Conservation (phyloP, 2,797 vertebrate genomes). For the Parotocinclus haroldoi region DNA sequence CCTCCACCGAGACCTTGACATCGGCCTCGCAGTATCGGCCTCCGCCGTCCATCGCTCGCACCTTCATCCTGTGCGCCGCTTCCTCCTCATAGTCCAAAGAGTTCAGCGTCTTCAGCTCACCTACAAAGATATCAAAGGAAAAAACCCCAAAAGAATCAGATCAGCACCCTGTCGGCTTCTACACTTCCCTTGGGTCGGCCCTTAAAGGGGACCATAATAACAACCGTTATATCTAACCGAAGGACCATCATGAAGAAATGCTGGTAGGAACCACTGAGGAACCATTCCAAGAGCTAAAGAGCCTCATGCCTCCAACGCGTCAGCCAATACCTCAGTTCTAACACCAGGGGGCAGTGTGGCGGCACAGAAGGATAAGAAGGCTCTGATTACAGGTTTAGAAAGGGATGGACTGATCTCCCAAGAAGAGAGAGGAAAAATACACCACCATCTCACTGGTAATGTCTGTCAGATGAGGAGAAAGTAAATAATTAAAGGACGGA, state of each 20-base stretch:
- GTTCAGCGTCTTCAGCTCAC: conserved; percentile 86
- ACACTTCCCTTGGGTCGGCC: too few relatives aligned
- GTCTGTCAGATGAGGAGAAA: conserved; percentile 20
- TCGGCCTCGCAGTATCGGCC: conserved; percentile 84
- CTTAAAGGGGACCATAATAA: too few relatives aligned
- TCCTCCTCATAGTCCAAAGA: conserved; percentile 85
- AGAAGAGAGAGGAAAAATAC: neutral
- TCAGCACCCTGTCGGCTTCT: too few relatives aligned
- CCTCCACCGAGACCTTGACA: conserved; percentile 81
- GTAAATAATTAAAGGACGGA: conserved; percentile 36
- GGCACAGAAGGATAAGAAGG: neutral
- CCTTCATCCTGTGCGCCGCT: conserved; percentile 74
- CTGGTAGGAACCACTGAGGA: too few relatives aligned
- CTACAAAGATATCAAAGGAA: conserved; percentile 56
- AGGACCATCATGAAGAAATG: too few relatives aligned
- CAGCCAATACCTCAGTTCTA: neutral
- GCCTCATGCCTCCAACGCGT: too few relatives aligned
- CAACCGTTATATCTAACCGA: too few relatives aligned
- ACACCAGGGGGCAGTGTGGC: conserved; percentile 27
- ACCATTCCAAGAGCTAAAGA: too few relatives aligned
- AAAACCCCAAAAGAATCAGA: too few relatives aligned
- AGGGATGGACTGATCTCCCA: neutral
- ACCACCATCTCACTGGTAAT: neutral
- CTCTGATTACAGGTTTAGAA: neutral
- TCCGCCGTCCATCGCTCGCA: conserved; percentile 88